A percentile compares a stretch with the other conserved stretches of the same genome.
Conservation (phyloP, 2,797 vertebrate species). For the Rhynchonycteris naso region DNA sequence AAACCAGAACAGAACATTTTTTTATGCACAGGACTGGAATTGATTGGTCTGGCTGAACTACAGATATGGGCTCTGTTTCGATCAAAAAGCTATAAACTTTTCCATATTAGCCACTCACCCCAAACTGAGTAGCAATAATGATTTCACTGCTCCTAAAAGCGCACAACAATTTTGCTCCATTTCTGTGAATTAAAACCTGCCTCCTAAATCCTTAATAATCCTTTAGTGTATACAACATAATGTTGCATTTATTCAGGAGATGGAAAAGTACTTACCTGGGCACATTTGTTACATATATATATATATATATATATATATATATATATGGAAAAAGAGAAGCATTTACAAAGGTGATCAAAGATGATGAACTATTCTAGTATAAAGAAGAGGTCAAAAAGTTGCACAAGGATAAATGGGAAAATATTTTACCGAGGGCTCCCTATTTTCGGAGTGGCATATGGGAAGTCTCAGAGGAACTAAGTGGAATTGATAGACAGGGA, state of each 20-base stretch:
- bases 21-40: neutral
- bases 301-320: neutral
- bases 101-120: neutral
- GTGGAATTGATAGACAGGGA: neutral
- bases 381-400: neutral
- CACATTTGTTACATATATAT: neutral
- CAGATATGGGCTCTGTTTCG: conserved; percentile 6
- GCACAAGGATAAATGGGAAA: neutral
- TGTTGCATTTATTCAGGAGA: neutral
- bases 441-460: neutral
- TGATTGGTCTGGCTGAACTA: neutral
- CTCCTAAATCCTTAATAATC: neutral
- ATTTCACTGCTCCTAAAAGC: conserved; percentile 13
- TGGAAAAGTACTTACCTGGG: neutral
- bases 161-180: conserved; percentile 9
- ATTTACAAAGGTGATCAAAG: neutral
- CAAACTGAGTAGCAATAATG: neutral
- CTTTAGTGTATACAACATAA: neutral
- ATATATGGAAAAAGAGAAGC: neutral
- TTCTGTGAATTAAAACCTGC: conserved; percentile 28
- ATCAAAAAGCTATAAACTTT: conserved; percentile 38
- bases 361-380: neutral
- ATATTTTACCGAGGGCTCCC: neutral
- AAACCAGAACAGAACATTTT: conserved; percentile 3
- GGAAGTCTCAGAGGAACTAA: neutral